phyloP scores from a whole-genome alignment of 1,140 invertebrate species.

The Papilio xuthus region DNA sequence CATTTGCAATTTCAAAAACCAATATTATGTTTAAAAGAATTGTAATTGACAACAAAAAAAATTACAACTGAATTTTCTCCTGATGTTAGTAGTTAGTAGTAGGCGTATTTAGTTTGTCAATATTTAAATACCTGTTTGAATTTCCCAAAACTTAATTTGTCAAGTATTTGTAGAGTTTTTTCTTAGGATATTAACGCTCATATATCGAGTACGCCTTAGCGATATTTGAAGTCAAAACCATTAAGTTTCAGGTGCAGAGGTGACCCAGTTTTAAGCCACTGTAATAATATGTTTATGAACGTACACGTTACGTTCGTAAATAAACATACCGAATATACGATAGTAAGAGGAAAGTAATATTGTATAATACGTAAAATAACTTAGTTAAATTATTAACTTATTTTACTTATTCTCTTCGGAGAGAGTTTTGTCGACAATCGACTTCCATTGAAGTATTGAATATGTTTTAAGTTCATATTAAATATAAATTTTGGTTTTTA shows the following conservation, averaged over 20 bases:
- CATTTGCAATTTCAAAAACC: no score
- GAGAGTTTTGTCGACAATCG: no score
- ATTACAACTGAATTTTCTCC: no score
- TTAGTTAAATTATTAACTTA: neutral
- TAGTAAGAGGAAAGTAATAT: neutral
- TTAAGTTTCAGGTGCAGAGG: constrained; percentile 23
- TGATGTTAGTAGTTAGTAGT: no score
- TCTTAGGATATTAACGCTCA: constrained; percentile 9
- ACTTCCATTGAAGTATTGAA: no score
- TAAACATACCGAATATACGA: constrained; percentile 18
- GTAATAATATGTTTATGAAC: constrained; percentile 25
- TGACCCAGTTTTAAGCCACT: constrained; percentile 11
- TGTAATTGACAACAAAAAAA: no score
- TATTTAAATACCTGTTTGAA: neutral
- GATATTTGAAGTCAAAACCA: constrained; percentile 21
- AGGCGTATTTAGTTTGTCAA: neutral
- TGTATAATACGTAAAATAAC: no score
- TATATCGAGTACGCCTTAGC: constrained; percentile 17
- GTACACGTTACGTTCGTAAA: neutral
- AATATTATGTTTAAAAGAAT: no score
- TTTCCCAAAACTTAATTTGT: neutral
- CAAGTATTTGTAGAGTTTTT: constrained; percentile 16
- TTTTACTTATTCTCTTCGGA: neutral
- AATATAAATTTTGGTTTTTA: no score
- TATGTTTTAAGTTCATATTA: no score